Base-by-base conservation (phyloP, 2,797 vertebrate genomes). In the Acanthurus tractus region DNA sequence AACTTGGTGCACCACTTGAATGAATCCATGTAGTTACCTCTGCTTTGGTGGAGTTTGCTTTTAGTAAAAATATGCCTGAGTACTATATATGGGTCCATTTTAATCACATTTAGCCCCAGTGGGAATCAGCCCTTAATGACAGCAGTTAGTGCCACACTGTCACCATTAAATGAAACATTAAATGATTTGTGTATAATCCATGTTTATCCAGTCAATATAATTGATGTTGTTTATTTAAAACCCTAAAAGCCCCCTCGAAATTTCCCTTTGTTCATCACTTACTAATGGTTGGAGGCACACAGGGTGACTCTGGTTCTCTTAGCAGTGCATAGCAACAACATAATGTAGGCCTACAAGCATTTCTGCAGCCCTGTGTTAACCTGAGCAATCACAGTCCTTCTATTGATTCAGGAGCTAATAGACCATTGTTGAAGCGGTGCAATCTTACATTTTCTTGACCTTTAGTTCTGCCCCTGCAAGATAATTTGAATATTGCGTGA, bases 171-270 rank as follows among this genome's bases (percentile, higher is more conserved):
- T 54, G 10, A 75, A 8, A 62, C 58, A 34, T 34, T 34, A 34
- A 34, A 34, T 55, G 52, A 3, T 48, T 0, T 0, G 3, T 25
- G 42, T 54, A 40, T 63, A 59, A 77, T 55, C 56, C 42, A 29
- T 77, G 59, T 75, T 79, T 74, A 78, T 74, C 52, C 25, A 72
- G 62, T 76, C 61, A 64, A 13, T 56, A 36, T 23, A 70, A 71
- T 18, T 61, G 4, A n/a, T 81, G 68, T 50, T 85, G 76, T 84
- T 87, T 76, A 57, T 66, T 34, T 77, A 48, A 80, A 70, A 34
- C 15, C 34, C 72, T 83, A 76, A 85, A 83, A 87, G 63, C 74
- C 38, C 11, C 52, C 57, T 63, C 29, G 44, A 54, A 55, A n/a
- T 54, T 36, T 63, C 71, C 72, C 82, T 79, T 42, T 81, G 66